Conservation (phyloP, 2,797 vertebrate species). For the Darevskia nairensis region DNA sequence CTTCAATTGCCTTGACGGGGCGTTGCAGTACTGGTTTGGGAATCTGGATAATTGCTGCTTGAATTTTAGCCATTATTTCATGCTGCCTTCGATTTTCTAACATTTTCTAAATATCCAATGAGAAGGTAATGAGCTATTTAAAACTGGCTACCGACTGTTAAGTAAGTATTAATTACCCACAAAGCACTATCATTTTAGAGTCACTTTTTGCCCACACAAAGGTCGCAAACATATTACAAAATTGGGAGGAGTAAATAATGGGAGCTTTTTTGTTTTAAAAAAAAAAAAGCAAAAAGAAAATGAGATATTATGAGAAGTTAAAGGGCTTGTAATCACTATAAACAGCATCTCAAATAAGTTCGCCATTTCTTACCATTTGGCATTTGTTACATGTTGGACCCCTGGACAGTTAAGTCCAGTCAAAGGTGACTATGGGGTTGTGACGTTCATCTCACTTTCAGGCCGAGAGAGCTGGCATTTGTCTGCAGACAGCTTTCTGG, state of each 20-base stretch:
- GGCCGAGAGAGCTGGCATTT: too few relatives aligned
- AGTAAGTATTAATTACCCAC: constrained; percentile 4
- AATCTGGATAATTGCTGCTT: constrained; percentile 78
- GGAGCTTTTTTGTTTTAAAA: not conserved
- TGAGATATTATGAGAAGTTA: not conserved
- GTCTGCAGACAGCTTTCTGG: too few relatives aligned
- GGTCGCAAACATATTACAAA: not conserved
- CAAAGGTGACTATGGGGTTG: too few relatives aligned
- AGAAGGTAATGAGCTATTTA: constrained; percentile 40
- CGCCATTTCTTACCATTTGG: too few relatives aligned
- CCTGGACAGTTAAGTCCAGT: too few relatives aligned
- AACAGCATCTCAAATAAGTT: not conserved
- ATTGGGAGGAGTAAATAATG: not conserved
- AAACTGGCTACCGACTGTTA: not conserved
- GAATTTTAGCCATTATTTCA: constrained; percentile 81
- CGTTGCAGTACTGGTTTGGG: constrained; percentile 80
- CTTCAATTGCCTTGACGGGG: constrained; percentile 76
- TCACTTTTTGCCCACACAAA: not conserved
- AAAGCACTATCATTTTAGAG: not conserved
- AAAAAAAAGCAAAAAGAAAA: not conserved
- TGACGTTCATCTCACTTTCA: too few relatives aligned
- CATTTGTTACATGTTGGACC: too few relatives aligned
- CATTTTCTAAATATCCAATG: constrained; percentile 74
- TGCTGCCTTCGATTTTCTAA: constrained; percentile 76
- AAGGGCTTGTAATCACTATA: not conserved